phyloP scores from a whole-genome alignment of 2,888 invertebrate species.

The Sisyra terminalis region DNA sequence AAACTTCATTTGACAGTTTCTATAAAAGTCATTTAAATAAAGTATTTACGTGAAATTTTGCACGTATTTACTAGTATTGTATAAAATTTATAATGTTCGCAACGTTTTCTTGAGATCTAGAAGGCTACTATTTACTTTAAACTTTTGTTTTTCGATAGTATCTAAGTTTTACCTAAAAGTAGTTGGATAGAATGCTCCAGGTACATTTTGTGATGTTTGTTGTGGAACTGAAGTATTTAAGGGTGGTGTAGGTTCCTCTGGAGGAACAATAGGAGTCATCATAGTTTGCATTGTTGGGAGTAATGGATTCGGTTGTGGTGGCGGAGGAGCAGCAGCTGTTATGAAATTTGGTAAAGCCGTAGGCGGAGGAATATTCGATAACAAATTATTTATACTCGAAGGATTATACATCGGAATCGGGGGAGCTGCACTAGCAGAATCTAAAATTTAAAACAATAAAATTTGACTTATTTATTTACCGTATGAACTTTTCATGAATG shows the following conservation, averaged over 20 bases:
- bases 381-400: slow-evolving; percentile 32
- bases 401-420: slow-evolving; percentile 20
- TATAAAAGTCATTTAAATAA: too few relatives aligned
- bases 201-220: slow-evolving; percentile 1
- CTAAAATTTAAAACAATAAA: neutral
- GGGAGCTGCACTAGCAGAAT: slow-evolving; percentile 10
- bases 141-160: too few relatives aligned
- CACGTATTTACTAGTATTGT: too few relatives aligned
- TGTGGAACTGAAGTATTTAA: slow-evolving; percentile 10
- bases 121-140: too few relatives aligned
- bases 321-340: slow-evolving; percentile 26
- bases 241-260: slow-evolving; percentile 13
- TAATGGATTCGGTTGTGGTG: slow-evolving; percentile 13
- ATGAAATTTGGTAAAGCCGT: slow-evolving; percentile 47
- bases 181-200: slow-evolving; percentile 7
- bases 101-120: too few relatives aligned
- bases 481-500: too few relatives aligned
- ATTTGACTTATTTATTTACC: neutral
- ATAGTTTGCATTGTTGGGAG: slow-evolving; percentile 8
- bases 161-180: slow-evolving; percentile 7
- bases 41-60: too few relatives aligned
- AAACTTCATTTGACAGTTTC: too few relatives aligned
- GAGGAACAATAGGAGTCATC: slow-evolving; percentile 12
- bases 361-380: slow-evolving; percentile 54
- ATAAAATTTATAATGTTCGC: too few relatives aligned